These are phyloP conservation scores for cattle (Bos taurus) DNA, from an alignment of 2,113 vertebrate species.

Conservation along the genomic window DNA sequence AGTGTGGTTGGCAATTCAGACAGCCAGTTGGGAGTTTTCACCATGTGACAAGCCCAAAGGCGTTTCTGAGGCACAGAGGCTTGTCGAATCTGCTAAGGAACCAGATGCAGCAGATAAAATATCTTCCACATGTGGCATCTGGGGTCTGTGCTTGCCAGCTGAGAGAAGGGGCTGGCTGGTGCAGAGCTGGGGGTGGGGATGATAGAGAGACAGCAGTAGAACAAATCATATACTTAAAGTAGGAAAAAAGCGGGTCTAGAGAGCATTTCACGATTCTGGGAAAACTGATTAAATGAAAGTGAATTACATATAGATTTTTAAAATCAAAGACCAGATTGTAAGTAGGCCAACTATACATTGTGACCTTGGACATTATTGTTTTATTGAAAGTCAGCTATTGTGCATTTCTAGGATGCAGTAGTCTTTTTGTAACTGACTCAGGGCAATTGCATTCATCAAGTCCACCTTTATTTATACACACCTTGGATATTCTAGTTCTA, in stretches of 20 bases:
- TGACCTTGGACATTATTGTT: neutral
- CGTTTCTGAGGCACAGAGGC: slow-evolving; percentile 62
- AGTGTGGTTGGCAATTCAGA: slow-evolving; percentile 14
- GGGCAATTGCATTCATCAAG: neutral
- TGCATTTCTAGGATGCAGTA: neutral
- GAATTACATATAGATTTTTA: neutral
- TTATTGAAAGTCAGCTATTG: neutral
- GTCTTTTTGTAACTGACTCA: neutral
- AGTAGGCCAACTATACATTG: neutral
- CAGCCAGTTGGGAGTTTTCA: slow-evolving; percentile 56
- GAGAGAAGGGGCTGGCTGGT: slow-evolving; percentile 34
- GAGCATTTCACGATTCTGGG: slow-evolving; percentile 19
- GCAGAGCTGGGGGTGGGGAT: neutral
- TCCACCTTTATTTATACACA: neutral
- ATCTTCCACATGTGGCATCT: slow-evolving; percentile 72
- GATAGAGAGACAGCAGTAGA: neutral
- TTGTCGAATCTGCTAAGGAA: slow-evolving; percentile 61
- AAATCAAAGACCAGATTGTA: neutral
- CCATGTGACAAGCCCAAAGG: slow-evolving; percentile 64
- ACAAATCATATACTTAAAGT: neutral
- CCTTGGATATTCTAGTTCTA: neutral
- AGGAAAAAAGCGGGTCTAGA: neutral
- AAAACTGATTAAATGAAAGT: neutral
- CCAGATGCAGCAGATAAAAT: slow-evolving; percentile 71
- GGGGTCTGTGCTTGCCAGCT: slow-evolving; percentile 65